Percentiles rank a stretch among this genome's conserved stretches.
Conservation (phyloP, 2,797 vertebrate genomes). For the Taeniopygia guttata region DNA sequence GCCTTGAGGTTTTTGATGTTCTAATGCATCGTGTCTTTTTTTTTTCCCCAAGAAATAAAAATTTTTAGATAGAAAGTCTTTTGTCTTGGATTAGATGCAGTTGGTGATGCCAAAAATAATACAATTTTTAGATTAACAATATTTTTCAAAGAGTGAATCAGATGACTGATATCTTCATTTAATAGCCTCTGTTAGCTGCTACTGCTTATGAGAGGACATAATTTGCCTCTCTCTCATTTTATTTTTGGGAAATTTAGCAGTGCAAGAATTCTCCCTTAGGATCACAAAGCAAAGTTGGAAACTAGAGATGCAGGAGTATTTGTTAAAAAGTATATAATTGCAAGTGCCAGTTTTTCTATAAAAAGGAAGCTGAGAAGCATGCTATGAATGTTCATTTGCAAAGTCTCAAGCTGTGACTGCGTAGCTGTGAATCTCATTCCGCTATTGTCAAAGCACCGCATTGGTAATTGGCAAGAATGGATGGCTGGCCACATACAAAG, state of each 20-base stretch:
- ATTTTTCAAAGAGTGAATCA: conserved; percentile 20
- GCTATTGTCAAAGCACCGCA: conserved; percentile 41
- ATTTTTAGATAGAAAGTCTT: not conserved
- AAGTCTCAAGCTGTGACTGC: conserved; percentile 62
- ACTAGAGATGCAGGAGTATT: conserved; percentile 7
- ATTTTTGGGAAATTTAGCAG: conserved; percentile 18
- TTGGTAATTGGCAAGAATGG: conserved; percentile 60
- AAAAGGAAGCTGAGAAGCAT: conserved; percentile 56
- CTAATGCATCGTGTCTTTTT: not conserved
- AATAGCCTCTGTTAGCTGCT: not conserved
- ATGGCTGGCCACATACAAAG: conserved; percentile 49
- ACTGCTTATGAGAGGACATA: conserved; percentile 8
- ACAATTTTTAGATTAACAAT: conserved; percentile 28
- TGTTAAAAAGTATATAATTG: conserved; percentile 56
- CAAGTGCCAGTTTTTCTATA: conserved; percentile 46
- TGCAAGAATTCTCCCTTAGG: not conserved
- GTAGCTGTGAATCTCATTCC: conserved; percentile 53
- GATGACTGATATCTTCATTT: conserved; percentile 34
- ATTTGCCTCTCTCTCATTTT: conserved; percentile 12
- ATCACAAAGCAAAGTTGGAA: conserved; percentile 34
- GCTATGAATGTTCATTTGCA: conserved; percentile 64
- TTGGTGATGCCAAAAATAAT: not conserved
- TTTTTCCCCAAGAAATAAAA: not conserved
- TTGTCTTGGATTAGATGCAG: not conserved
- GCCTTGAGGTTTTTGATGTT: not conserved